phyloP scores from a whole-genome alignment of 2,113 vertebrate species.

The Labeo rohita region DNA sequence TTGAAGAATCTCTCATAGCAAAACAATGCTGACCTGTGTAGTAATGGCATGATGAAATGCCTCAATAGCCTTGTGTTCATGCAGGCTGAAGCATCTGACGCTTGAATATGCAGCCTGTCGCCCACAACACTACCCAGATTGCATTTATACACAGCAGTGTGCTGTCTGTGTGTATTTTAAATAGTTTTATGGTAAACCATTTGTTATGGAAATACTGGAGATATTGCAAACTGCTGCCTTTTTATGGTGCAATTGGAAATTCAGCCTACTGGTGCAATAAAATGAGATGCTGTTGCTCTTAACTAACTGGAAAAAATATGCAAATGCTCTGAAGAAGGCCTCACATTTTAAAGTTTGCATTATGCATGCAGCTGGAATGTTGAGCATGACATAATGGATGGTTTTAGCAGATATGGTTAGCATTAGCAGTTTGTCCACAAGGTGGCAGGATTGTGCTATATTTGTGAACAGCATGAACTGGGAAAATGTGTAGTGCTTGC shows the following conservation, averaged over 20 bases:
- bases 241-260: not conserved
- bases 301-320: conserved; percentile 7
- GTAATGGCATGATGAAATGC: conserved; percentile 60
- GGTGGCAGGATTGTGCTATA: conserved; percentile 38
- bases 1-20: conserved; percentile 39
- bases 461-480: not conserved
- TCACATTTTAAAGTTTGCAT: conserved; percentile 9
- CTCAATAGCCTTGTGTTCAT: conserved; percentile 70
- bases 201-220: not conserved
- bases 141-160: not conserved
- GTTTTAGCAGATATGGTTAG: not conserved
- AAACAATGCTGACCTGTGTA: conserved; percentile 72
- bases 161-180: not conserved
- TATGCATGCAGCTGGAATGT: conserved; percentile 10
- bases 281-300: not conserved
- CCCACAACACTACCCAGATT: conserved; percentile 30
- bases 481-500: not conserved
- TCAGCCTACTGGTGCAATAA: not conserved
- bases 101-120: conserved; percentile 20
- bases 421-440: not conserved
- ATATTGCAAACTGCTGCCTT: not conserved
- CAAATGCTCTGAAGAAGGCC: not conserved
- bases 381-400: conserved; percentile 27
- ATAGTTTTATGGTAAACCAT: not conserved
- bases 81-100: conserved; percentile 48